Evolutionary conservation across 2,113 vertebrate species (phyloP).

Genomic region (Melanerpes aurifrons): DNA sequence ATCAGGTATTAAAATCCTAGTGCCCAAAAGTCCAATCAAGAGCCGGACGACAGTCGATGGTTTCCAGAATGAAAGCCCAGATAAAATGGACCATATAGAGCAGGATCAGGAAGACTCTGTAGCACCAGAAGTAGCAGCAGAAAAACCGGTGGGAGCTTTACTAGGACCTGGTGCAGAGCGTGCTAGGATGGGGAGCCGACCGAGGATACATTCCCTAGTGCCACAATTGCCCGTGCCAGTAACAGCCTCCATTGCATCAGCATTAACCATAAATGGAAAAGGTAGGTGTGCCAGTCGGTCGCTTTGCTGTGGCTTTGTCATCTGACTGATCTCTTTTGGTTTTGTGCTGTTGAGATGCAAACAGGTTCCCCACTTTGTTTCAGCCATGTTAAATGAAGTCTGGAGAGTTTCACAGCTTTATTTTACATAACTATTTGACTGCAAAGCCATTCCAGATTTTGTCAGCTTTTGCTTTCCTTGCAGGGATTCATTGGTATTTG

Average conservation of each 20-base stretch:
- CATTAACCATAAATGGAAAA: constrained; percentile 85
- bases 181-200: constrained; percentile 94
- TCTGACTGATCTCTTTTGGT: neutral
- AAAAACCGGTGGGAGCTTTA: constrained; percentile 85
- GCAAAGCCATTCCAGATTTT: neutral
- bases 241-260: constrained; percentile 82
- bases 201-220: constrained; percentile 82
- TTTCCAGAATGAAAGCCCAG: constrained; percentile 88
- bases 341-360: neutral
- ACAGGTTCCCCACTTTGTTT: neutral
- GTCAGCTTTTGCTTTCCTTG: neutral
- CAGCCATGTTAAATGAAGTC: neutral
- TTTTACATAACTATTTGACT: neutral
- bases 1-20: constrained; percentile 95
- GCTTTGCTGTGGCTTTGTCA: neutral
- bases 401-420: neutral
- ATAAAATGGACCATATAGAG: constrained; percentile 86
- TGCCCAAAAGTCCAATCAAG: constrained; percentile 95
- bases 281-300: constrained; percentile 68
- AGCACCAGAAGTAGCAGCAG: constrained; percentile 90
- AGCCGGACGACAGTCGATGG: constrained; percentile 86
- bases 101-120: constrained; percentile 88
- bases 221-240: constrained; percentile 81
- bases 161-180: constrained; percentile 90
- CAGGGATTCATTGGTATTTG: neutral